Percentiles rank a stretch among this genome's conserved stretches.
phyloP scores from a whole-genome alignment of 2,888 invertebrate species.

The Watsonalla binaria region DNA sequence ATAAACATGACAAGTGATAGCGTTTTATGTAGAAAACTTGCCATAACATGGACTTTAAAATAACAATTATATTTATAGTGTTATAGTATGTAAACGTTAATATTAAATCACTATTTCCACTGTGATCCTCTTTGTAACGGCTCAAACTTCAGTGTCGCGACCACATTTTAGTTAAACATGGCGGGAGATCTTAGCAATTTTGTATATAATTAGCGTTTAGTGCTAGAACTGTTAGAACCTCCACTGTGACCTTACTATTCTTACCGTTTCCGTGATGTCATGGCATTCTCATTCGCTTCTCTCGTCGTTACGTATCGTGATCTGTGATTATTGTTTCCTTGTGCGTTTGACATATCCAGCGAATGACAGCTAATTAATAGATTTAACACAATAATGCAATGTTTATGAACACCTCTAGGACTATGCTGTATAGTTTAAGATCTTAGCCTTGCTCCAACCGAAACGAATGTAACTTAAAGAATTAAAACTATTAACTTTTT shows the following conservation, averaged over 20 bases:
- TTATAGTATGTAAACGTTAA: constrained; percentile 59
- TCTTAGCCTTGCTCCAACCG: too few relatives aligned
- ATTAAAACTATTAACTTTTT: too few relatives aligned
- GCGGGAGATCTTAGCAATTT: constrained; percentile 42
- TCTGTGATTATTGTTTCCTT: constrained; percentile 68
- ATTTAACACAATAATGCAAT: background rate
- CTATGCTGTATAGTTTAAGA: too few relatives aligned
- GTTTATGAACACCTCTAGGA: too few relatives aligned
- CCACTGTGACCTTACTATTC: constrained; percentile 72
- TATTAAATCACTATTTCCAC: constrained; percentile 76
- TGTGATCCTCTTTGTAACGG: constrained; percentile 77
- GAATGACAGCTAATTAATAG: background rate
- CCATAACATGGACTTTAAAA: constrained; percentile 73
- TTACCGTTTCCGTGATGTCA: constrained; percentile 51
- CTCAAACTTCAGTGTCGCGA: constrained; percentile 71
- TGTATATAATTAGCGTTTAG: constrained; percentile 63
- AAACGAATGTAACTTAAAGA: too few relatives aligned
- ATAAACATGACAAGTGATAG: constrained; percentile 64
- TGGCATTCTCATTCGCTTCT: constrained; percentile 31
- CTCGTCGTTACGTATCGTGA: constrained; percentile 57
- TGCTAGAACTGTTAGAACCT: constrained; percentile 58
- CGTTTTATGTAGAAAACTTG: constrained; percentile 71
- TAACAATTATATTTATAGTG: constrained; percentile 51
- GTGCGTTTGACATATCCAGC: constrained; percentile 23
- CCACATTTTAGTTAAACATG: constrained; percentile 40